Conservation (phyloP, 1,140 invertebrate species). For the Sminthurides bifidus region DNA sequence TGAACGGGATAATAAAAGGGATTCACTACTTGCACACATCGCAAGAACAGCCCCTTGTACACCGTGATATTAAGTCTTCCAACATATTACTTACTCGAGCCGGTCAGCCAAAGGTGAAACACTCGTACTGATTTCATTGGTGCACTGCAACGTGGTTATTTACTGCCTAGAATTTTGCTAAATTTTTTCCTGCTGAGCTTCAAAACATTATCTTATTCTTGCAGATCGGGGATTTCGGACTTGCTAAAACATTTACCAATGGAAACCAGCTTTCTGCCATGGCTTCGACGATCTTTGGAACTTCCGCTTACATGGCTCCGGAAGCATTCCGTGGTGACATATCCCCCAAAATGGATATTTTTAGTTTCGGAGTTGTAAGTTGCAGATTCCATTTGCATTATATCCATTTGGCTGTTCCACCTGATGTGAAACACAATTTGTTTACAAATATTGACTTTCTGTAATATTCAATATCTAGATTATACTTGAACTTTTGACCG, state of each 20-base stretch:
- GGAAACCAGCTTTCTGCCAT: slow-evolving; percentile 34
- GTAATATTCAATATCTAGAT: slow-evolving; percentile 33
- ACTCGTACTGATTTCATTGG: background rate
- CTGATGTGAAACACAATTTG: background rate
- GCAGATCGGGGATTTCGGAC: slow-evolving; percentile 56
- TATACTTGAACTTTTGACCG: slow-evolving; percentile 55
- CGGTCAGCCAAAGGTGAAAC: slow-evolving; percentile 49
- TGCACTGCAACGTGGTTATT: background rate
- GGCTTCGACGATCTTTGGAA: slow-evolving; percentile 50
- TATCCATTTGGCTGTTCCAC: background rate
- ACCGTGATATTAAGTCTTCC: slow-evolving; percentile 63
- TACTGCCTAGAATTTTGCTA: slow-evolving; percentile 12
- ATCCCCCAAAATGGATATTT: slow-evolving; percentile 60
- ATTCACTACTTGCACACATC: slow-evolving; percentile 51
- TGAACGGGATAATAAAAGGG: slow-evolving; percentile 48
- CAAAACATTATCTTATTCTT: background rate
- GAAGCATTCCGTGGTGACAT: slow-evolving; percentile 58
- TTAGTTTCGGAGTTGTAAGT: slow-evolving; percentile 59
- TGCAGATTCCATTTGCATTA: background rate
- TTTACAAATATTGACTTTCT: slow-evolving; percentile 5
- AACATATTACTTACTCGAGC: slow-evolving; percentile 56
- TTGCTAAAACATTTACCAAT: slow-evolving; percentile 45
- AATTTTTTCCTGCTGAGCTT: background rate
- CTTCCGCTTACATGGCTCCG: slow-evolving; percentile 60
- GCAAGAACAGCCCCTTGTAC: slow-evolving; percentile 46